A percentile compares a stretch with the other conserved stretches of the same genome.
Evolutionary conservation across 2,113 vertebrate genomes (phyloP).

Genomic region (Callaeas wilsoni): DNA sequence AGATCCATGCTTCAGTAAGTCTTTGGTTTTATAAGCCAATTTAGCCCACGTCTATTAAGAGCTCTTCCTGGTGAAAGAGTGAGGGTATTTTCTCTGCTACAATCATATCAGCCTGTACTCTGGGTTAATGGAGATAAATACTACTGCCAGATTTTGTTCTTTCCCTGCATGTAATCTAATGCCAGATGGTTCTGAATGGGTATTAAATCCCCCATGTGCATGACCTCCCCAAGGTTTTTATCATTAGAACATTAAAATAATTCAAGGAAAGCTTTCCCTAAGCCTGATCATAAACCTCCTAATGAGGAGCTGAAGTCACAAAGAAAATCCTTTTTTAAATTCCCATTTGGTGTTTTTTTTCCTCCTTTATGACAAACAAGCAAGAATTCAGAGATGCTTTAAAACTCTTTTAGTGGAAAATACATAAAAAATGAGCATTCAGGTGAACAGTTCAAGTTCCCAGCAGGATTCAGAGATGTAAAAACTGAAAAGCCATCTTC

Average conservation of each 20-base stretch:
- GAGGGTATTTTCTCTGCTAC: slow-evolving; percentile 41
- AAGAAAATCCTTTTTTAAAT: slow-evolving; percentile 40
- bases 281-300: slow-evolving; percentile 45
- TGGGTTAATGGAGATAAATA: slow-evolving; percentile 63
- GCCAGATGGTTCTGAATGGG: slow-evolving; percentile 57
- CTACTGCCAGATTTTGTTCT: slow-evolving; percentile 59
- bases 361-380: slow-evolving; percentile 4
- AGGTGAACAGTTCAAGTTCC: slow-evolving; percentile 18
- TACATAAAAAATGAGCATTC: not conserved
- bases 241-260: slow-evolving; percentile 62
- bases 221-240: slow-evolving; percentile 58
- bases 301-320: slow-evolving; percentile 47
- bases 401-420: slow-evolving; percentile 33
- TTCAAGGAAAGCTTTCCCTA: slow-evolving; percentile 43
- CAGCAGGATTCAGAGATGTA: not conserved
- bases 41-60: slow-evolving; percentile 23
- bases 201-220: slow-evolving; percentile 47
- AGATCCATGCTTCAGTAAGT: not conserved
- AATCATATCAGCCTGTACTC: slow-evolving; percentile 51
- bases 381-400: slow-evolving; percentile 23
- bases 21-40: slow-evolving; percentile 31
- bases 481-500: not conserved
- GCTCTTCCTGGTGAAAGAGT: slow-evolving; percentile 20
- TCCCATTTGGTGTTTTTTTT: not conserved
- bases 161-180: slow-evolving; percentile 51